Percentiles rank a stretch among this genome's conserved stretches.
phyloP scores from a whole-genome alignment of 2,113 vertebrate species.

The Mus spicilegus region DNA sequence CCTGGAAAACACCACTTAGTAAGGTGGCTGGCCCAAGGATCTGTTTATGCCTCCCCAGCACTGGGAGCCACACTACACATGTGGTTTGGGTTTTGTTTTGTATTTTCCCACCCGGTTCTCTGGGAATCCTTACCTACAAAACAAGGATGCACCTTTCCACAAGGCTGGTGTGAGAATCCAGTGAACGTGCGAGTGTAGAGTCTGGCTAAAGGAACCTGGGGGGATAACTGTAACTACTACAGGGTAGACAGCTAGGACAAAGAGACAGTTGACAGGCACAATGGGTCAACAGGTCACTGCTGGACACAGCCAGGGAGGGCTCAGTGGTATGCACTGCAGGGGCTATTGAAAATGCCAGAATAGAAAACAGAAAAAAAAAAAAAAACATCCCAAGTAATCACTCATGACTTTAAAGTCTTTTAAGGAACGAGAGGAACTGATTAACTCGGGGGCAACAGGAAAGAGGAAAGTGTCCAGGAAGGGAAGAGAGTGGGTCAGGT shows the following conservation, averaged over 20 bases:
- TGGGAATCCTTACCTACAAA: background rate
- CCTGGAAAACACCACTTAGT: background rate
- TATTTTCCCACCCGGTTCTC: background rate
- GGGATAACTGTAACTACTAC: fast-evolving
- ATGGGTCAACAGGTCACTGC: background rate
- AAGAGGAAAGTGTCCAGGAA: background rate
- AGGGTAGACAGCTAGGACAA: background rate
- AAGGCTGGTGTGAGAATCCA: background rate
- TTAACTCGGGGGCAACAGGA: background rate
- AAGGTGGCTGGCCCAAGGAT: background rate
- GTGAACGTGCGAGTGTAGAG: fast-evolving
- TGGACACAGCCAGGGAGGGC: background rate
- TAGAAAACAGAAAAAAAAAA: fast-evolving
- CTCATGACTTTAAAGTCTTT: background rate
- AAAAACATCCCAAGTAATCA: background rate
- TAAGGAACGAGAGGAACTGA: background rate
- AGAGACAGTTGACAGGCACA: background rate
- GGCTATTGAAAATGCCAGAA: background rate
- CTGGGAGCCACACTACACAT: background rate
- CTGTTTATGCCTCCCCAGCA: background rate
- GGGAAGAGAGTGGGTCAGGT: no score
- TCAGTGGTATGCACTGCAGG: background rate
- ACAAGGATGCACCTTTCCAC: background rate
- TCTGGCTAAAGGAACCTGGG: background rate
- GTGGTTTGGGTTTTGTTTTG: background rate